Evolutionary conservation across 2,797 vertebrate species (phyloP), one percentile per base, ranked within the genome.

Genomic region (Sebastes taczanowskii): DNA sequence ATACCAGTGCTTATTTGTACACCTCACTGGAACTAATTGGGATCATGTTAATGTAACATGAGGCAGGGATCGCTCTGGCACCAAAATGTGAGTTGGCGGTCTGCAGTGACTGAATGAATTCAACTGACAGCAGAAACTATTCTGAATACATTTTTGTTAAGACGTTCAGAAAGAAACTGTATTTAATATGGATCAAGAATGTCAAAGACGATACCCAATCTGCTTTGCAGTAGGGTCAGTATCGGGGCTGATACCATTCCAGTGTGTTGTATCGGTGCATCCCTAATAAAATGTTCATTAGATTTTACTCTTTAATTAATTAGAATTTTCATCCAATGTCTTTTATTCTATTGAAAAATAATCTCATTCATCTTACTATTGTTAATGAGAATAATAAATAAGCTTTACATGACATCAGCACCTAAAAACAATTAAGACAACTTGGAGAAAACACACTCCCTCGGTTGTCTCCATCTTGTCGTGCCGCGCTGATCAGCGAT

Each of bases 401-500:
- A 20, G 1, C 46, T 78, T 76, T 49, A 73, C 11, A 46, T 63
- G 5, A 56, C 25, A 0, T 25, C 30, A 27, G 22, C 18, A 8
- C 25, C 11, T 55, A 53, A 46, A 61, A 74, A 46, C 32, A 64
- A 42, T 71, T 62, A 46, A 52, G 60, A 27, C 27, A 56, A 63
- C 23, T 69, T 2, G 1, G 22, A 53, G 20, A 66, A 76, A 69
- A 77, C 32, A 25, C 49, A 22, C 56, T 49, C n/a, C 73, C 64
- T 74, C 67, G 59, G 38, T 79, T 83, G 71, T 84, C 77, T 86
- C 59, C 78, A 69, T 74, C 59, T 73, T 78, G 70, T 85, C 11
- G 11, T 59, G 61, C 62, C 83, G 80, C 5, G 29, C 86, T 86
- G 82, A 84, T 71, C 79, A 79, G 73, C n/a, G 22, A 71, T 74